Evolutionary conservation across 30 jellyfish, hydroid and myxozoan genomes (phyloP).

Genomic region (Cassiopea andromeda): DNA sequence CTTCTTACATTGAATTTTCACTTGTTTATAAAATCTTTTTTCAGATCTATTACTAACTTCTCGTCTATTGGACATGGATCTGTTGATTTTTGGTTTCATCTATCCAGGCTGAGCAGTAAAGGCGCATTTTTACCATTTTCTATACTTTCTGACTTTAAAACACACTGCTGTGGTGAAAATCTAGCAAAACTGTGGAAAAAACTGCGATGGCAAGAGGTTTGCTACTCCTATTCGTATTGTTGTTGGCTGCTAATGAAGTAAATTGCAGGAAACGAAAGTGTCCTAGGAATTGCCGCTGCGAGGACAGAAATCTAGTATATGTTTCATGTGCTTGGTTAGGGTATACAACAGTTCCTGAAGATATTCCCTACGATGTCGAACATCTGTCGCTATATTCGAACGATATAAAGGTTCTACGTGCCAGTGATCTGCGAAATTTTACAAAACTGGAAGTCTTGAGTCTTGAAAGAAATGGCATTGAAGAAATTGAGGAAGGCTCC

Average conservation of each 20-base stretch:
- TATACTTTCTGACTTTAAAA: background rate
- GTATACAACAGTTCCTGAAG: conserved; percentile 56
- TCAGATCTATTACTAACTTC: background rate
- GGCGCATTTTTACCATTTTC: background rate
- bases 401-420: conserved; percentile 36
- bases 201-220: background rate
- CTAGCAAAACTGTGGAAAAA: background rate
- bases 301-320: conserved; percentile 6
- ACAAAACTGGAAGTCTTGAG: conserved; percentile 63
- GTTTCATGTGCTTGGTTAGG: conserved; percentile 79
- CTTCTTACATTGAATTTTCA: too few relatives aligned
- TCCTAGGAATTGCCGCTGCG: conserved; percentile 73
- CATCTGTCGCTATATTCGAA: conserved; percentile 80
- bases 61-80: background rate
- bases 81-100: background rate
- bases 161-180: background rate
- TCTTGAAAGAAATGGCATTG: conserved; percentile 64
- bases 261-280: conserved; percentile 15
- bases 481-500: conserved; percentile 75
- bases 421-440: conserved; percentile 61
- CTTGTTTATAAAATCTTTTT: background rate
- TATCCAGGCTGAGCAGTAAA: background rate
- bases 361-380: conserved; percentile 74
- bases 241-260: background rate
- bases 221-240: background rate